A percentile compares a stretch with the other conserved stretches of the same genome.
These are phyloP conservation scores for Xestia xanthographa DNA, from an alignment of 2,888 invertebrate genomes.

Conservation along the genomic window DNA sequence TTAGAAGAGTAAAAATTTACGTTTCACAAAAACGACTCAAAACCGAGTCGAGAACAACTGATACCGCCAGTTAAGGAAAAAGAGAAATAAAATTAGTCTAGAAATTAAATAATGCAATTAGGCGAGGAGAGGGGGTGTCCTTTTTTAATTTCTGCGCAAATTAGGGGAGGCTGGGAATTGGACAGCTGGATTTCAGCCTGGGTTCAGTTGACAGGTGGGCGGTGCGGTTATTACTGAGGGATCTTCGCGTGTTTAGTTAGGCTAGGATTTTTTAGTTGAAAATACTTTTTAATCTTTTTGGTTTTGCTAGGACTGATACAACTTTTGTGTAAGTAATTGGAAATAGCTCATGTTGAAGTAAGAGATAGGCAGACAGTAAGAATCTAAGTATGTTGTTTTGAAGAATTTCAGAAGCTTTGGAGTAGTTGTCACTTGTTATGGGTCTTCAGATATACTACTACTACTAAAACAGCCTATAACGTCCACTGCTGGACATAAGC, in stretches of 20 bases:
- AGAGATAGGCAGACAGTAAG: background rate
- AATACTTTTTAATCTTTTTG: background rate
- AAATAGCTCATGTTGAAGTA: background rate
- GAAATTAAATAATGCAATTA: conserved; percentile 67
- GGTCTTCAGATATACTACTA: too few relatives aligned
- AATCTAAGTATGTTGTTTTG: too few relatives aligned
- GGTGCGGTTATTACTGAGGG: conserved; percentile 5
- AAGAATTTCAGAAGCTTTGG: background rate
- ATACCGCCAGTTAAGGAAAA: conserved; percentile 50
- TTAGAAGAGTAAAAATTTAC: background rate
- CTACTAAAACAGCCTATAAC: too few relatives aligned
- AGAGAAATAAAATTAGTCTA: conserved; percentile 62
- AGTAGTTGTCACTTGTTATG: background rate
- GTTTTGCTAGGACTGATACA: background rate
- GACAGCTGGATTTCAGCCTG: conserved; percentile 43
- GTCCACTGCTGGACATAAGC: too few relatives aligned
- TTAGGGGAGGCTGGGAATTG: conserved; percentile 45
- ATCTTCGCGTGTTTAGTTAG: conserved; percentile 4
- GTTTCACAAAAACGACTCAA: background rate
- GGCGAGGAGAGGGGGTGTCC: conserved; percentile 26
- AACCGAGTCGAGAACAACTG: conserved; percentile 46
- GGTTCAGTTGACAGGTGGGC: conserved; percentile 38
- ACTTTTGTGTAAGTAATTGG: background rate
- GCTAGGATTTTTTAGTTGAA: background rate
- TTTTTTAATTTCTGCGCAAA: conserved; percentile 59